These are phyloP conservation scores for Lithophane ornitopus DNA, from an alignment of 2,888 invertebrate species.

Conservation along the genomic window DNA sequence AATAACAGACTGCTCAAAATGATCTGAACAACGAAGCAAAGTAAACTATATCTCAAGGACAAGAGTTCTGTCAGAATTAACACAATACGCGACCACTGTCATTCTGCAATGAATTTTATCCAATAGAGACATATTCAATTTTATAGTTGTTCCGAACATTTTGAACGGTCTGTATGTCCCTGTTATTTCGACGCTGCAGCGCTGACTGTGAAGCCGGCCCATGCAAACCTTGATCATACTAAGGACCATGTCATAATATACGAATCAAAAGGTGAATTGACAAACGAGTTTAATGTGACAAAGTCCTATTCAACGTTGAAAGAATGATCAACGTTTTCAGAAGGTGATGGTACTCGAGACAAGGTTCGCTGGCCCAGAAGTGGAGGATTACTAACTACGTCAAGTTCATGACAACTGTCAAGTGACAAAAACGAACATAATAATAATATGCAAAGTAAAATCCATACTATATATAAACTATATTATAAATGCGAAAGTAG, in stretches of 20 bases:
- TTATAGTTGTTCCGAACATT: neutral
- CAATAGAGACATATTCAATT: neutral
- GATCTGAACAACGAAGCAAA: neutral
- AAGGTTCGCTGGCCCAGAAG: neutral
- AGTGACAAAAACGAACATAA: neutral
- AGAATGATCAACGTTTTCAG: neutral
- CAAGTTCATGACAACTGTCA: neutral
- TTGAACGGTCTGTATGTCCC: neutral
- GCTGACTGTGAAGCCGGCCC: neutral
- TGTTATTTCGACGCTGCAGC: neutral
- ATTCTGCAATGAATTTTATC: neutral
- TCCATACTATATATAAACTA: neutral
- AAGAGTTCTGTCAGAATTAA: neutral
- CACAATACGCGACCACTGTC: neutral
- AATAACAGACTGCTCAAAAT: neutral
- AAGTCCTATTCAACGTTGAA: too few species aligned
- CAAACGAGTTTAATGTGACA: neutral
- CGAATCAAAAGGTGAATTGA: neutral
- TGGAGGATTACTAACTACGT: neutral
- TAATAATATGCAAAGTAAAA: neutral
- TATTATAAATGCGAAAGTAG: neutral
- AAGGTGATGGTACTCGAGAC: constrained; percentile 5
- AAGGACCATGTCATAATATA: neutral
- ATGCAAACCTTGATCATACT: neutral
- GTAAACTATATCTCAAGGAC: neutral